Conservation (phyloP, 1,140 invertebrate genomes). For the Brachionus rotundiformis region DNA sequence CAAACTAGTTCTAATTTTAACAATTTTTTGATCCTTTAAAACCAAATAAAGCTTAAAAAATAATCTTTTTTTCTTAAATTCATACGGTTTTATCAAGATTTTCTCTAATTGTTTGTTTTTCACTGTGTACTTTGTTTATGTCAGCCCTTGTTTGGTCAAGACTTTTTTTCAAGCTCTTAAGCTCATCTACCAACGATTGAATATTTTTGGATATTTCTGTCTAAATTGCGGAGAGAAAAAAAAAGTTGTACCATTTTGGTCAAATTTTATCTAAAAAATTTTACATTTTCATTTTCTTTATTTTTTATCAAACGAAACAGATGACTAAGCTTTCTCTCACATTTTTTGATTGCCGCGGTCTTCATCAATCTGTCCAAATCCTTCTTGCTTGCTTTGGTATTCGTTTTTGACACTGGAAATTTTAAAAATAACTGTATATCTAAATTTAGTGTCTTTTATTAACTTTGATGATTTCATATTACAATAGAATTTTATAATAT, state of each 20-base stretch:
- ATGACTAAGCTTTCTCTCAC: neutral
- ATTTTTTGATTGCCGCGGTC: neutral
- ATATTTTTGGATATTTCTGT: neutral
- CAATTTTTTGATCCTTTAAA: constrained; percentile 35
- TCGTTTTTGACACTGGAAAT: constrained; percentile 6
- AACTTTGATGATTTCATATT: neutral
- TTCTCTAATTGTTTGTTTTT: neutral
- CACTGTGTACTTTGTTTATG: neutral
- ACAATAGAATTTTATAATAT: neutral
- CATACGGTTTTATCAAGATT: neutral
- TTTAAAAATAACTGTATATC: neutral
- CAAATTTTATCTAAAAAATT: neutral
- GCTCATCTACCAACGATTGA: neutral
- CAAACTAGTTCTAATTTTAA: constrained; percentile 21
- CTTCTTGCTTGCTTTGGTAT: neutral
- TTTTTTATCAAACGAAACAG: neutral
- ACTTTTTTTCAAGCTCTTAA: neutral
- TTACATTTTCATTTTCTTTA: constrained; percentile 5
- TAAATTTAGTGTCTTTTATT: neutral
- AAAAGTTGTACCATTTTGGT: neutral
- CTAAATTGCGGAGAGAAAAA: neutral
- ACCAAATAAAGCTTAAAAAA: neutral
- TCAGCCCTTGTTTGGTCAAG: neutral
- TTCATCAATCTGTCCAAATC: neutral
- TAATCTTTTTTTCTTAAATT: neutral